Conservation (phyloP, 1,140 invertebrate species). For the Danaus melanippus region DNA sequence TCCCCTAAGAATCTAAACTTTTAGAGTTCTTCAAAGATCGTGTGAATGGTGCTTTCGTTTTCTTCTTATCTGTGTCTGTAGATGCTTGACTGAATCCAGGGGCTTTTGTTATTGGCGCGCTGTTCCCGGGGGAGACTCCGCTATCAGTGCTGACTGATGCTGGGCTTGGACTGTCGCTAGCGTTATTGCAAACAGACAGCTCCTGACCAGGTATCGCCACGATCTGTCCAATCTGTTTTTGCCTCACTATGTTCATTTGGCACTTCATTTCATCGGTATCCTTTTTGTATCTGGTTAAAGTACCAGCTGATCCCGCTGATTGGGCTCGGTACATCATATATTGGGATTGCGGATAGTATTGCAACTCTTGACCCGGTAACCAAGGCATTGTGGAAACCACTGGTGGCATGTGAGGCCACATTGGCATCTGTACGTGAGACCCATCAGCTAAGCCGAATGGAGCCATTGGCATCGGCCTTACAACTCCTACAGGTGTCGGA, state of each 20-base stretch:
- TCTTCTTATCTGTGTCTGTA: constrained; percentile 51
- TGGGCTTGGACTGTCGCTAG: constrained; percentile 54
- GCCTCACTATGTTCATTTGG: constrained; percentile 70
- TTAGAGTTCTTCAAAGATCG: constrained; percentile 64
- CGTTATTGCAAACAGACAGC: constrained; percentile 60
- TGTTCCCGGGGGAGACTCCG: constrained; percentile 56
- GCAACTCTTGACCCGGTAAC: constrained; percentile 51
- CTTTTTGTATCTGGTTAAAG: constrained; percentile 59
- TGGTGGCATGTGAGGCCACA: constrained; percentile 56
- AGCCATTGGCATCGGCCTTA: constrained; percentile 47
- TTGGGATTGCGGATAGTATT: constrained; percentile 65
- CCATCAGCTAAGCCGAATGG: constrained; percentile 40
- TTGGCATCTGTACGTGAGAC: constrained; percentile 58
- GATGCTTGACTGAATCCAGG: constrained; percentile 43
- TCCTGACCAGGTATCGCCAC: constrained; percentile 62
- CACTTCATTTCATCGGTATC: constrained; percentile 57
- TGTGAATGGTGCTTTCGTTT: constrained; percentile 44
- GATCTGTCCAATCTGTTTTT: constrained; percentile 68
- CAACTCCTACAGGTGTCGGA: constrained; percentile 49
- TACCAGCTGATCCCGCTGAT: constrained; percentile 60
- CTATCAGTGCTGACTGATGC: constrained; percentile 57
- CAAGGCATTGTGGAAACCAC: constrained; percentile 57
- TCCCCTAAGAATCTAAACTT: constrained; percentile 64
- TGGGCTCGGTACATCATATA: constrained; percentile 58
- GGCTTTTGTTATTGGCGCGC: constrained; percentile 47